These are phyloP conservation scores for Alviniconcha strummeri DNA, from an alignment of 2,888 invertebrate genomes.

Conservation along the genomic window DNA sequence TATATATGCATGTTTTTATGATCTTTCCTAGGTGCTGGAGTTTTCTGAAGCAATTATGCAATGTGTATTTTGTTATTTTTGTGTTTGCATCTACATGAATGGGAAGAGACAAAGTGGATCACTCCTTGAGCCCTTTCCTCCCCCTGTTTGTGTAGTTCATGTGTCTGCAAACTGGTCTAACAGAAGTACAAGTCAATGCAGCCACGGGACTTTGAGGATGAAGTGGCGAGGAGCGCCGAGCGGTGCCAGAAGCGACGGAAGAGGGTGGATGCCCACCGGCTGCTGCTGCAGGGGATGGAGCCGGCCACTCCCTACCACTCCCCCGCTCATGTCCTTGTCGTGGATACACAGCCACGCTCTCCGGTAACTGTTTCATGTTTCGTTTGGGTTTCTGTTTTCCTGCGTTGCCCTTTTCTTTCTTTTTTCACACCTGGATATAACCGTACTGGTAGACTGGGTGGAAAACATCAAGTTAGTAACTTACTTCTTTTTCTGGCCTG, in stretches of 20 bases:
- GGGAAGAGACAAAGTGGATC: too few species aligned
- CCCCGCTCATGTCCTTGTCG: slow-evolving; percentile 54
- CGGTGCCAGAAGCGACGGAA: slow-evolving; percentile 53
- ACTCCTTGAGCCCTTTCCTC: too few species aligned
- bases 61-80: too few species aligned
- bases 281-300: slow-evolving; percentile 40
- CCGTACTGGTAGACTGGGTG: too few species aligned
- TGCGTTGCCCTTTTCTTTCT: background rate
- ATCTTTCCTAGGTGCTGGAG: too few species aligned
- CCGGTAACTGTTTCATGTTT: slow-evolving; percentile 46
- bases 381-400: too few species aligned
- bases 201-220: slow-evolving; percentile 69
- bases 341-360: slow-evolving; percentile 64
- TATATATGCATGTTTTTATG: too few species aligned
- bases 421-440: background rate
- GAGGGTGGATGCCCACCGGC: slow-evolving; percentile 36
- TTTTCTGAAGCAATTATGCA: too few species aligned
- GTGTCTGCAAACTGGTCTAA: background rate
- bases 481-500: too few species aligned
- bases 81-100: too few species aligned
- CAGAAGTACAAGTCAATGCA: slow-evolving; percentile 72
- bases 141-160: background rate
- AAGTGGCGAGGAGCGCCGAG: slow-evolving; percentile 65
- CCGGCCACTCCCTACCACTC: slow-evolving; percentile 48
- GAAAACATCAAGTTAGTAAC: too few species aligned